Evolutionary conservation across 2,113 vertebrate species (phyloP), one percentile per base, ranked within the genome.

Genomic region (Notothenia coriiceps): DNA sequence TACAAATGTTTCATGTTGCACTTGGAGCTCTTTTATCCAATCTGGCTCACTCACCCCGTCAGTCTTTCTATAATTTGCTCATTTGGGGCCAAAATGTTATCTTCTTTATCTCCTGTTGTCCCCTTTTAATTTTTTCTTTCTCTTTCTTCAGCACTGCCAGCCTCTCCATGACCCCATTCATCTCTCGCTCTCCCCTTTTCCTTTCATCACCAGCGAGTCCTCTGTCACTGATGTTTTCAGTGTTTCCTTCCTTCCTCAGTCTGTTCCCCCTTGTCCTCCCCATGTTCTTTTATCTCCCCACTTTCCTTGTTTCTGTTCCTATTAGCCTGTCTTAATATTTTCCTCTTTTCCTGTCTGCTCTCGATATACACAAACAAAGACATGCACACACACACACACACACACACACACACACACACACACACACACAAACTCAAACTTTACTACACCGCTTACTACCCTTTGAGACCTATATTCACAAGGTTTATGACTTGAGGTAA

Each of bases 371-470:
- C 70, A 62, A 6, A 51, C 14, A 59, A 35, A 35, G 5, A 35
- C 6, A 60, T 44, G 15, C 25, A 11, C 22, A 40, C 64, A 65
- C 15, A 70, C 68, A 70, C 40, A 0, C 44, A 46, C 0, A 60
- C 12, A 25, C 15, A 50, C 49, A 49, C 47, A 49, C 1, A 49
- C 9, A 20, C 51, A 10, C 59, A 25, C 59, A 15, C 35, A 20
- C 52, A 20, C 44, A 18, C 29, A 52, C 66, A 67, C 35, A 68
- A 60, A 69, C 35, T 0, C 52, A 22, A 0, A 79, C 63, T 91
- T 88, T 85, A 73, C 70, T 86, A 51, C 82, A 59, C 66, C 59
- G 57, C 79, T 82, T 57, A 61, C 57, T 79, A 73, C 86, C 91
- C 83, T 88, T 83, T 86, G 83, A 80, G 79, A 71, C 55, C 15